Percentiles rank a stretch among this genome's conserved stretches.
phyloP scores from a whole-genome alignment of 2,888 invertebrate genomes.

The Lingula anatina region DNA sequence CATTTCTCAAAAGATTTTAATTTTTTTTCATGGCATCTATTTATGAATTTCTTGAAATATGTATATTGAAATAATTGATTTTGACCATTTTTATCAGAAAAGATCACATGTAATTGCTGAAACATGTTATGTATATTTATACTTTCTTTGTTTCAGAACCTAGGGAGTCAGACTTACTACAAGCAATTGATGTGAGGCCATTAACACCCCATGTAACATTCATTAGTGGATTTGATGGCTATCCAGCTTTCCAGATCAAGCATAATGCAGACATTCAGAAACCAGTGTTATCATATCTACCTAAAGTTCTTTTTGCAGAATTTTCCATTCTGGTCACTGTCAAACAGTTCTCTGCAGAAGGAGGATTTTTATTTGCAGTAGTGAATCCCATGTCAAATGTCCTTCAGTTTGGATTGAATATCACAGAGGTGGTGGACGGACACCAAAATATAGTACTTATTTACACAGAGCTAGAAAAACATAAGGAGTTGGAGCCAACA shows the following conservation, averaged over 20 bases:
- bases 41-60: too few species aligned
- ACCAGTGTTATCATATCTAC: constrained; percentile 47
- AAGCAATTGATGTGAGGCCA: constrained; percentile 74
- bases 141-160: too few species aligned
- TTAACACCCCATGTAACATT: constrained; percentile 60
- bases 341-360: constrained; percentile 67
- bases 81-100: too few species aligned
- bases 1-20: too few species aligned
- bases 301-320: constrained; percentile 64
- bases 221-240: constrained; percentile 77
- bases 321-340: constrained; percentile 81
- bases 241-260: constrained; percentile 78
- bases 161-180: constrained; percentile 70
- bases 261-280: constrained; percentile 70
- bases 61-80: too few species aligned
- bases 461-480: constrained; percentile 65
- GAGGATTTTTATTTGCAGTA: constrained; percentile 80
- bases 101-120: too few species aligned
- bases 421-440: constrained; percentile 24
- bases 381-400: constrained; percentile 88
- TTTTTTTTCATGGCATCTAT: too few species aligned
- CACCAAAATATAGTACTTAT: constrained; percentile 74
- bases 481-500: constrained; percentile 8
- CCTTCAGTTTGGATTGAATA: constrained; percentile 68
- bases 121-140: too few species aligned